Evolutionary conservation across 2,888 invertebrate species (phyloP).

Genomic region (Orchesellides sinensis): DNA sequence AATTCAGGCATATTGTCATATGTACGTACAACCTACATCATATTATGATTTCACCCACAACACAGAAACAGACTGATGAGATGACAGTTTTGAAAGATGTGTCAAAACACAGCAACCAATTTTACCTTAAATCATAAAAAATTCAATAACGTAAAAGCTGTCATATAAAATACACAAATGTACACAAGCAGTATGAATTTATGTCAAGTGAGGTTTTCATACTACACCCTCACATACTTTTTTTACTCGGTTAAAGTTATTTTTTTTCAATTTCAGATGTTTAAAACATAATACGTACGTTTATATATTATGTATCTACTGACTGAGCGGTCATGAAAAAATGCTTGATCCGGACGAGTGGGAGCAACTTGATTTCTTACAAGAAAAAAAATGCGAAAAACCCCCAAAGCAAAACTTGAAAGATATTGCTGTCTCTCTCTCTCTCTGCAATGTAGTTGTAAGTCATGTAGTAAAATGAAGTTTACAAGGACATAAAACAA

Average conservation of each 20-base stretch:
- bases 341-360: slow-evolving; percentile 42
- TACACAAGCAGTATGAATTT: too few species aligned
- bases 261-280: slow-evolving; percentile 52
- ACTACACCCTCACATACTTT: neutral
- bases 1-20: too few species aligned
- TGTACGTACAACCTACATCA: too few species aligned
- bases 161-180: neutral
- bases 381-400: slow-evolving; percentile 53
- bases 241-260: slow-evolving; percentile 5
- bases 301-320: neutral
- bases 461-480: slow-evolving; percentile 66
- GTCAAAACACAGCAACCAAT: slow-evolving; percentile 12
- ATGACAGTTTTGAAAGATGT: too few species aligned
- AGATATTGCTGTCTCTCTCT: slow-evolving; percentile 38
- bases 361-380: slow-evolving; percentile 45
- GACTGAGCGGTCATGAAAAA: slow-evolving; percentile 48
- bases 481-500: slow-evolving; percentile 69
- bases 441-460: slow-evolving; percentile 48
- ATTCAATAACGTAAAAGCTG: slow-evolving; percentile 54
- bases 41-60: too few species aligned
- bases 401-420: slow-evolving; percentile 52
- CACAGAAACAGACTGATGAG: too few species aligned
- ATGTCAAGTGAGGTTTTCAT: neutral
- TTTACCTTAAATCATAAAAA: slow-evolving; percentile 65
- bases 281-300: slow-evolving; percentile 31